These are phyloP conservation scores for Sebastes nivosus DNA, from an alignment of 2,797 vertebrate species.

Conservation along the genomic window DNA sequence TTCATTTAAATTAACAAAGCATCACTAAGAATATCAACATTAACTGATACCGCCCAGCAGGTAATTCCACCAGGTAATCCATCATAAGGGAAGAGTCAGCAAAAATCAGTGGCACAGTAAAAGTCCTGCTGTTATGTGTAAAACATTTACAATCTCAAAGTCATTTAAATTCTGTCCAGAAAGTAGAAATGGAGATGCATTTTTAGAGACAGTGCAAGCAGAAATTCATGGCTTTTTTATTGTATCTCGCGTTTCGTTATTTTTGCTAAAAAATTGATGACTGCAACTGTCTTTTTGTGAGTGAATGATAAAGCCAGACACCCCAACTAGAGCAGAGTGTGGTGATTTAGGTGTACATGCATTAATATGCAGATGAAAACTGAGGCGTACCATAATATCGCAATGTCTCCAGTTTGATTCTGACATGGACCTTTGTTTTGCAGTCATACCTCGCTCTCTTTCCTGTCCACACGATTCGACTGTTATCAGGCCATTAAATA, in stretches of 20 bases:
- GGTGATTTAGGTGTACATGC: background rate
- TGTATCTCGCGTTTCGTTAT: background rate
- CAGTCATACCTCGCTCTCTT: background rate
- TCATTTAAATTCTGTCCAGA: background rate
- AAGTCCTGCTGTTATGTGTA: background rate
- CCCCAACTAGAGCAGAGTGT: background rate
- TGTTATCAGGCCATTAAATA: too few relatives aligned
- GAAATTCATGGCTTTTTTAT: background rate
- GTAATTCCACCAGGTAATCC: background rate
- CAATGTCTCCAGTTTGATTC: background rate
- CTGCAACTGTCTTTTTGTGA: background rate
- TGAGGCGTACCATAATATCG: background rate
- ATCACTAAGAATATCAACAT: background rate
- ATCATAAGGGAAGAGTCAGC: background rate
- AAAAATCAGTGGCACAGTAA: background rate
- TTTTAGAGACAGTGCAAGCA: background rate
- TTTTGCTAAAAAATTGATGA: background rate
- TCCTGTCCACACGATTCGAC: too few relatives aligned
- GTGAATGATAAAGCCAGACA: background rate
- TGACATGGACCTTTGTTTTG: background rate
- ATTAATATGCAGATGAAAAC: background rate
- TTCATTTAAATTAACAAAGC: background rate
- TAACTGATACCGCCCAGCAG: conserved; percentile 1
- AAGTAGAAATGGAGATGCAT: background rate
- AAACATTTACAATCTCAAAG: background rate